Evolutionary conservation across 2,113 vertebrate species (phyloP).

Genomic region (Ptyas mucosa): DNA sequence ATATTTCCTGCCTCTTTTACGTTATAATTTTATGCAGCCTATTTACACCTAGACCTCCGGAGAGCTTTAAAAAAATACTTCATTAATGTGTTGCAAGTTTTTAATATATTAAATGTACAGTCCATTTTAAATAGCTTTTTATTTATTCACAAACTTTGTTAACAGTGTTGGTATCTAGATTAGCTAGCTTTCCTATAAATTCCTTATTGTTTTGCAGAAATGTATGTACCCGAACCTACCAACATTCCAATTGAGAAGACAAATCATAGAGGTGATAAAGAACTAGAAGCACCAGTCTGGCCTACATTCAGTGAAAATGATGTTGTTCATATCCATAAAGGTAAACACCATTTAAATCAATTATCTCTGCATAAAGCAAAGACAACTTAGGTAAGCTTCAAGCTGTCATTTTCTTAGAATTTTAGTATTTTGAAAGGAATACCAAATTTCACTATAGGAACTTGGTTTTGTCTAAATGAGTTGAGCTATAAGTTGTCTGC

Average conservation of each 20-base stretch:
- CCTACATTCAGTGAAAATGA: constrained; percentile 83
- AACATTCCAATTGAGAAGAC: constrained; percentile 89
- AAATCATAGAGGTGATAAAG: constrained; percentile 72
- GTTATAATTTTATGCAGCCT: background rate
- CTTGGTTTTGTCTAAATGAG: background rate
- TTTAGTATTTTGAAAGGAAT: background rate
- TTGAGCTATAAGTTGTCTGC: background rate
- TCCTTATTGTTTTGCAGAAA: constrained; percentile 68
- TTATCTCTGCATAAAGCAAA: background rate
- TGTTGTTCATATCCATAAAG: constrained; percentile 80
- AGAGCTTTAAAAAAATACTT: background rate
- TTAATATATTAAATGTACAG: background rate
- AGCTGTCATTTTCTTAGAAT: background rate
- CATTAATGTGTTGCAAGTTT: background rate
- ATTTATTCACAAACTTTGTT: background rate
- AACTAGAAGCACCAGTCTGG: constrained; percentile 72
- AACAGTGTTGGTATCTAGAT: background rate
- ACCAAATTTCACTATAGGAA: background rate
- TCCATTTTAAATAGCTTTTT: background rate
- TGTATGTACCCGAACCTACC: constrained; percentile 82
- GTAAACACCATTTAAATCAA: constrained; percentile 53
- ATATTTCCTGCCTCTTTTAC: background rate
- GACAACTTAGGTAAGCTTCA: background rate
- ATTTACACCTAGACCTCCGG: background rate
- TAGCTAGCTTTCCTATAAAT: background rate